These are phyloP conservation scores for Anthopleura sola DNA, from an alignment of 64 coral and sea anemone species.

Conservation along the genomic window DNA sequence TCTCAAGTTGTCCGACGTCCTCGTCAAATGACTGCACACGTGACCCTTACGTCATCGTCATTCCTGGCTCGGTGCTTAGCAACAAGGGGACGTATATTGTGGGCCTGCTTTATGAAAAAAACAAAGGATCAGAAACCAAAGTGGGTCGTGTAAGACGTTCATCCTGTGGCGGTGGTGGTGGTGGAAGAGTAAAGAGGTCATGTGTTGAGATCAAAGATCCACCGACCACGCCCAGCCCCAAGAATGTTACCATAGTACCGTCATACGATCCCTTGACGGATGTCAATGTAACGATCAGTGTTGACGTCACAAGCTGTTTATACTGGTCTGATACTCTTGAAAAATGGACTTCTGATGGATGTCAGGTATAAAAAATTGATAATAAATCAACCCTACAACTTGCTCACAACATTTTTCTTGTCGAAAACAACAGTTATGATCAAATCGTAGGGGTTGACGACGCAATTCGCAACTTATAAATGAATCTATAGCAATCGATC, in stretches of 20 bases:
- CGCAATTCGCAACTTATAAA: no score
- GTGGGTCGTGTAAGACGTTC: background rate
- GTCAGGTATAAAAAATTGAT: constrained; percentile 4
- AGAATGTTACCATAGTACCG: background rate
- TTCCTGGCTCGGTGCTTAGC: constrained; percentile 10
- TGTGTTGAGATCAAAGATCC: constrained; percentile 39
- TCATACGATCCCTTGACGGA: background rate
- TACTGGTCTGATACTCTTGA: constrained; percentile 31
- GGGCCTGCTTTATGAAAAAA: background rate
- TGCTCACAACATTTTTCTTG: no score
- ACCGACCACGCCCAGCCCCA: constrained; percentile 30
- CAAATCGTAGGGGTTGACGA: no score
- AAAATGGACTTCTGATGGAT: constrained; percentile 42
- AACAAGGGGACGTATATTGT: background rate
- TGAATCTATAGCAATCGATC: no score
- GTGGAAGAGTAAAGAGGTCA: constrained; percentile 17
- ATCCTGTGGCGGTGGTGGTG: background rate
- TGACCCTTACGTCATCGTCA: constrained; percentile 16
- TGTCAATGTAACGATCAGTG: constrained; percentile 26
- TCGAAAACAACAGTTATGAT: no score
- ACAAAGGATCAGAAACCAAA: background rate
- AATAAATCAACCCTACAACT: no score
- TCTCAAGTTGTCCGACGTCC: constrained; percentile 24
- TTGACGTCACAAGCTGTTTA: constrained; percentile 15
- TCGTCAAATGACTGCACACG: background rate